Evolutionary conservation across 1,140 invertebrate genomes (phyloP).

Genomic region (Glomeris maerens): DNA sequence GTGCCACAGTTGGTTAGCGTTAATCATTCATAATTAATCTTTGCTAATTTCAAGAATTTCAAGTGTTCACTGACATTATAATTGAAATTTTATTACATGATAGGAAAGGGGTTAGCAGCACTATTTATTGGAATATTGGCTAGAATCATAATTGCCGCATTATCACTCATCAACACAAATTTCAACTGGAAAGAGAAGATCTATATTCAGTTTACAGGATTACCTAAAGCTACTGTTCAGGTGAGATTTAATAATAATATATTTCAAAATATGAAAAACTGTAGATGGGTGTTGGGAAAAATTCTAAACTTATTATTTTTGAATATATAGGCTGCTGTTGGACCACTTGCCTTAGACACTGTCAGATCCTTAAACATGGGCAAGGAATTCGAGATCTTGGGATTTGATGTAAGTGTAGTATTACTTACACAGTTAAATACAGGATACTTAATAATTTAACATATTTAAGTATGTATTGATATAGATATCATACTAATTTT

Average conservation of each 20-base stretch:
- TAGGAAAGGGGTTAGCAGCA: background rate
- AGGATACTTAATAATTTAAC: too few species aligned
- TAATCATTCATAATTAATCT: too few species aligned
- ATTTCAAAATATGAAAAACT: background rate
- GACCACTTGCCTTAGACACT: slow-evolving; percentile 55
- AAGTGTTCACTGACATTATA: too few species aligned
- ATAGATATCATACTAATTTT: too few species aligned
- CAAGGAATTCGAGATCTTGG: slow-evolving; percentile 10
- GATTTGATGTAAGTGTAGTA: slow-evolving; percentile 1
- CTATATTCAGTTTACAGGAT: background rate
- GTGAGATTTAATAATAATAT: background rate
- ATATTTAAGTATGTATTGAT: too few species aligned
- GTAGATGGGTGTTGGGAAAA: background rate
- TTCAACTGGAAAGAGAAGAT: slow-evolving; percentile 5
- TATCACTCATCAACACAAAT: background rate
- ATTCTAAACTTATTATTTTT: background rate
- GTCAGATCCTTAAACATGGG: slow-evolving; percentile 29
- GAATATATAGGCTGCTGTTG: slow-evolving; percentile 53
- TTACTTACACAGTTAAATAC: too few species aligned
- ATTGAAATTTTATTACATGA: too few species aligned
- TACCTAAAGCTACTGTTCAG: slow-evolving; percentile 8
- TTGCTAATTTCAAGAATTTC: too few species aligned
- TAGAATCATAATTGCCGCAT: background rate
- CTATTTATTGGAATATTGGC: background rate
- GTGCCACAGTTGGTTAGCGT: too few species aligned